Percentiles rank a stretch among this genome's conserved stretches.
Conservation (phyloP, 2,113 vertebrate genomes). For the Bolborhynchus lineola region DNA sequence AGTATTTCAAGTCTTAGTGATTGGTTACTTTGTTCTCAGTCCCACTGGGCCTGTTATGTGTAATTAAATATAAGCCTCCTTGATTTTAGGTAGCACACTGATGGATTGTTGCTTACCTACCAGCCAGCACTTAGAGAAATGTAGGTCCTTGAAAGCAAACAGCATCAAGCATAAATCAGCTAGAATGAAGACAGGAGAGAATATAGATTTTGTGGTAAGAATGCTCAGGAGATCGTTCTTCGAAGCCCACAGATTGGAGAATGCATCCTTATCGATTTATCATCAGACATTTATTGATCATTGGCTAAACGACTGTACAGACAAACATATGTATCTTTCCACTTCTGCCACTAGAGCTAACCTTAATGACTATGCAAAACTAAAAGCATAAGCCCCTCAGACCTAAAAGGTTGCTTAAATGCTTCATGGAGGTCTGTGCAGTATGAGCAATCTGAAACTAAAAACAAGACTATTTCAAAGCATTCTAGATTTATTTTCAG, state of each 20-base stretch:
- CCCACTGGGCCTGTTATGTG: constrained; percentile 42
- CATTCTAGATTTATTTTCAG: not conserved
- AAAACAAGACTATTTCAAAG: not conserved
- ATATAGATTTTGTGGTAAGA: constrained; percentile 69
- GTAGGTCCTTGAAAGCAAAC: constrained; percentile 58
- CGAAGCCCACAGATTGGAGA: constrained; percentile 65
- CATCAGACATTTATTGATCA: constrained; percentile 66
- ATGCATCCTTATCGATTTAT: constrained; percentile 62
- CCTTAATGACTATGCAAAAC: not conserved
- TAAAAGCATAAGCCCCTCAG: not conserved
- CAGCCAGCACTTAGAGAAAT: constrained; percentile 67
- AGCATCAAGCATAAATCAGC: constrained; percentile 66
- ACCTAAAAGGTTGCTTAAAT: not conserved
- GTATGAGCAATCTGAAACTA: not conserved
- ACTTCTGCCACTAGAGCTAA: constrained; percentile 18
- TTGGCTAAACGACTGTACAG: constrained; percentile 58
- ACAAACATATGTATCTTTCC: constrained; percentile 53
- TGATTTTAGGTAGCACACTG: constrained; percentile 31
- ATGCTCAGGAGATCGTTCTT: constrained; percentile 64
- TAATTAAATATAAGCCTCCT: constrained; percentile 68
- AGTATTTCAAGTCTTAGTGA: constrained; percentile 11
- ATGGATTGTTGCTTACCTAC: constrained; percentile 59
- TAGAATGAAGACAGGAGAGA: constrained; percentile 37
- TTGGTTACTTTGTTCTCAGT: constrained; percentile 39
- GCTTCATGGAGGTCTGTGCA: not conserved